phyloP scores from a whole-genome alignment of 2,797 vertebrate genomes.

The Xiphophorus birchmanni region DNA sequence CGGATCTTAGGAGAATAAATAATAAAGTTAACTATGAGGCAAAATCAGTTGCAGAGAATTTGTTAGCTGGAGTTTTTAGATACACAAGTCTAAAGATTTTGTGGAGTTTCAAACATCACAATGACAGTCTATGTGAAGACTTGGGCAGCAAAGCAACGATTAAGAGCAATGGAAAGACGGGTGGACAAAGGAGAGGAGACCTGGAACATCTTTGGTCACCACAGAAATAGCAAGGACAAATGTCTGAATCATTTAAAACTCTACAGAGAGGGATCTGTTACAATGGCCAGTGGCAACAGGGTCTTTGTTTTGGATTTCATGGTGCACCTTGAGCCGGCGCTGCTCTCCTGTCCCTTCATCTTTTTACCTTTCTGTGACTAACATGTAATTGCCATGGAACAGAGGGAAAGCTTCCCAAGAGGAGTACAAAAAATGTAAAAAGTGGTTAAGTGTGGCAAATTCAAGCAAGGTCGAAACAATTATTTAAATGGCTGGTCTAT shows the following conservation, averaged over 20 bases:
- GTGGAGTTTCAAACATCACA: conserved; percentile 18
- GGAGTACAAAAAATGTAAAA: conserved; percentile 4
- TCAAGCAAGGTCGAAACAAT: conserved; percentile 7
- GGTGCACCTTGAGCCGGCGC: conserved; percentile 57
- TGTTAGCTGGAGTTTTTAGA: neutral
- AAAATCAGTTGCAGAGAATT: conserved; percentile 13
- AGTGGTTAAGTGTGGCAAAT: conserved; percentile 1
- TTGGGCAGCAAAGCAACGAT: conserved; percentile 17
- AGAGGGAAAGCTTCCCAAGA: conserved; percentile 17
- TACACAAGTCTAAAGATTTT: neutral
- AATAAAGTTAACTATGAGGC: neutral
- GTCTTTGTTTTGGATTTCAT: conserved; percentile 55
- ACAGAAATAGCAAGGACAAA: conserved; percentile 78
- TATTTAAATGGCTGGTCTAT: conserved; percentile 8
- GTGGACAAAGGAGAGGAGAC: conserved; percentile 32
- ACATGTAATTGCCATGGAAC: conserved; percentile 48
- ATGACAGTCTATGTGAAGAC: conserved; percentile 10
- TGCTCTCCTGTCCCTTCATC: conserved; percentile 45
- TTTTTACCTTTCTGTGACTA: conserved; percentile 35
- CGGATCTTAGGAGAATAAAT: neutral
- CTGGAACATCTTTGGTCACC: conserved; percentile 65
- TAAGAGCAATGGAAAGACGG: conserved; percentile 13
- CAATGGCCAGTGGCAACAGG: conserved; percentile 69
- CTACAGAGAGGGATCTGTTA: conserved; percentile 78
- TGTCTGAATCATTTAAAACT: conserved; percentile 84